Percentiles rank a stretch among this genome's conserved stretches.
phyloP scores from a whole-genome alignment of 1,140 invertebrate species.

The Subanguina moxae region DNA sequence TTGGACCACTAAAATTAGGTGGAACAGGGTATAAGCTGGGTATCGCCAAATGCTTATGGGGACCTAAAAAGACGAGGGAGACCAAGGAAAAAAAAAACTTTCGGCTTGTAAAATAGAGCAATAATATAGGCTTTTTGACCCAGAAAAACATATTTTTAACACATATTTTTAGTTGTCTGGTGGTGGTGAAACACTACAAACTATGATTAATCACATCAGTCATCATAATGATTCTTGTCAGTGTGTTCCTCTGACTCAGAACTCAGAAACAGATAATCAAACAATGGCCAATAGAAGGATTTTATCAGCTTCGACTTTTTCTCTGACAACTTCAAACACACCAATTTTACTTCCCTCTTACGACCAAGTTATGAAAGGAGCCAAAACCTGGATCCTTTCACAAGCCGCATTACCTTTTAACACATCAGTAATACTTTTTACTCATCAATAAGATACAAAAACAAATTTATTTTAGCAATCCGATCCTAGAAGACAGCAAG shows the following conservation, averaged over 20 bases:
- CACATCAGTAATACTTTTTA: not conserved
- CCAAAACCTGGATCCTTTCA: slow-evolving; percentile 6
- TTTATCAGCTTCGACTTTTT: not conserved
- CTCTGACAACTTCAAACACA: not conserved
- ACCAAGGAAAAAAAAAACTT: too few relatives aligned
- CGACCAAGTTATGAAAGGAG: slow-evolving; percentile 5
- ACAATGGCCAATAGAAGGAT: not conserved
- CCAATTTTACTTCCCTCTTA: not conserved
- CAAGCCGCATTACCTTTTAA: not conserved
- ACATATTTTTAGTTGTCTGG: too few relatives aligned
- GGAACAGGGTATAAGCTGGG: too few relatives aligned
- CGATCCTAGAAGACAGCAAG: not conserved
- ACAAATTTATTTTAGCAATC: too few relatives aligned
- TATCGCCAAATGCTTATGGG: too few relatives aligned
- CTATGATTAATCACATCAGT: too few relatives aligned
- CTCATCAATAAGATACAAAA: not conserved
- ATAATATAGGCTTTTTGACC: too few relatives aligned
- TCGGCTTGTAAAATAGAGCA: too few relatives aligned
- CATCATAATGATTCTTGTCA: slow-evolving; percentile 7
- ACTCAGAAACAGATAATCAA: not conserved
- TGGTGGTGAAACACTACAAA: too few relatives aligned
- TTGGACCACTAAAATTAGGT: too few relatives aligned
- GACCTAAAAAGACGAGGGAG: too few relatives aligned
- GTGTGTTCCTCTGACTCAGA: not conserved
- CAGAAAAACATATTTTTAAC: too few relatives aligned